phyloP scores from a whole-genome alignment of 2,113 vertebrate species.

The Myiozetetes cayanensis region DNA sequence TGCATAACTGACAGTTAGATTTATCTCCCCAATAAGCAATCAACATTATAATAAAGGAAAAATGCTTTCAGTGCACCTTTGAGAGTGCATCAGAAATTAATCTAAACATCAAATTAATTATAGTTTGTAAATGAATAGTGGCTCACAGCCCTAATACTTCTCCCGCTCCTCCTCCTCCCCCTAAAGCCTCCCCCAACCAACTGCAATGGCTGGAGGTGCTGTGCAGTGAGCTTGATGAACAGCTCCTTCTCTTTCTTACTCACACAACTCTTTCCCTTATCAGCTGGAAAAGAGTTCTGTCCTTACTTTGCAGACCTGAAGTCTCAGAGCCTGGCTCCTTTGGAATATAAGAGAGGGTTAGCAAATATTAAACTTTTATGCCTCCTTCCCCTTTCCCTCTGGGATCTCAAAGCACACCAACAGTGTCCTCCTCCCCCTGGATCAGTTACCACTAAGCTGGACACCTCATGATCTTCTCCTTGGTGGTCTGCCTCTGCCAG shows the following conservation, averaged over 20 bases:
- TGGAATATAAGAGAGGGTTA: neutral
- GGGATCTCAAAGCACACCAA: neutral
- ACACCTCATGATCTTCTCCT: neutral
- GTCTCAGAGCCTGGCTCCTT: neutral
- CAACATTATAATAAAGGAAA: constrained; percentile 79
- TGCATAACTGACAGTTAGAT: constrained; percentile 76
- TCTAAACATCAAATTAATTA: constrained; percentile 81
- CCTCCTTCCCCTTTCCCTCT: neutral
- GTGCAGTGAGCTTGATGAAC: neutral
- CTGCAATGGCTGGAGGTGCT: constrained; percentile 30
- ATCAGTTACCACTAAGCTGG: neutral
- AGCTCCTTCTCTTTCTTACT: neutral
- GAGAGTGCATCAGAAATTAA: constrained; percentile 78
- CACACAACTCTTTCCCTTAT: neutral
- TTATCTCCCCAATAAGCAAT: constrained; percentile 78
- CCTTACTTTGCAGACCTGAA: neutral
- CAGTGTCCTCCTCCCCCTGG: fast-evolving
- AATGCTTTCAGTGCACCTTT: constrained; percentile 78
- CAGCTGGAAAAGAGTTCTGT: neutral
- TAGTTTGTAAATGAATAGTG: constrained; percentile 76
- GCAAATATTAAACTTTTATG: neutral
- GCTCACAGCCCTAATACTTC: constrained; percentile 70
- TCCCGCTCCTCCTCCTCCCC: constrained; percentile 34
- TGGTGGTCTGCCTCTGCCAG: neutral
- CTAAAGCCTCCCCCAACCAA: constrained; percentile 45